phyloP scores from a whole-genome alignment of 2,113 vertebrate genomes.

The Stegostoma tigrinum region DNA sequence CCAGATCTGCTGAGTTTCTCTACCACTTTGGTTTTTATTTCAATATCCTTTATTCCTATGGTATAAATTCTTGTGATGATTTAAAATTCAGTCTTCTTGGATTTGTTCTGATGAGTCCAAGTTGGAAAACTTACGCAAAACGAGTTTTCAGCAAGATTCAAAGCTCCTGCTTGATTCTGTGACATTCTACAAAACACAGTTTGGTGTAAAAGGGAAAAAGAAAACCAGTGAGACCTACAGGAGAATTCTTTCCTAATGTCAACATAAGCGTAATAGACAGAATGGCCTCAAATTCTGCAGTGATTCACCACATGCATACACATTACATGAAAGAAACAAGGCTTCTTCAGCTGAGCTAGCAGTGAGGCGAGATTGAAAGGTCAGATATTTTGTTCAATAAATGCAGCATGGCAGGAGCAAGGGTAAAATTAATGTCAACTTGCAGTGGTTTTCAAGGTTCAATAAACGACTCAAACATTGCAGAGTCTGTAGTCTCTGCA shows the following conservation, averaged over 20 bases:
- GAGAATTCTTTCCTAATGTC: background rate
- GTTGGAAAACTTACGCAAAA: no score
- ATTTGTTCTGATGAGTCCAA: no score
- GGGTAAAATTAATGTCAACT: conserved; percentile 22
- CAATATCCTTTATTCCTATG: no score
- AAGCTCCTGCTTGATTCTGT: background rate
- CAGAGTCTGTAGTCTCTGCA: background rate
- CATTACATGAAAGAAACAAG: background rate
- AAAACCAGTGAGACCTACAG: background rate
- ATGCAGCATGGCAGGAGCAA: background rate
- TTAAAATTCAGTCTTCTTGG: no score
- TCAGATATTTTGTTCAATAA: conserved; percentile 20
- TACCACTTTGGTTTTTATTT: no score
- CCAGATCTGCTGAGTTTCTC: no score
- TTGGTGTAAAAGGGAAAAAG: background rate
- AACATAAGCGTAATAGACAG: background rate
- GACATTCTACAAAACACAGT: background rate
- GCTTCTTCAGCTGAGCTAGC: background rate
- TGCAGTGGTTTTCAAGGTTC: background rate
- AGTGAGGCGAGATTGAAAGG: background rate
- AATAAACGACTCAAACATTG: background rate
- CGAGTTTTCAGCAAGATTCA: no score
- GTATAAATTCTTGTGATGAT: no score
- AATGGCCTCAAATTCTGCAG: background rate
- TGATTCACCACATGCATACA: background rate